These are phyloP conservation scores for Nomia melanderi DNA, from an alignment of 1,140 invertebrate genomes.

Conservation along the genomic window DNA sequence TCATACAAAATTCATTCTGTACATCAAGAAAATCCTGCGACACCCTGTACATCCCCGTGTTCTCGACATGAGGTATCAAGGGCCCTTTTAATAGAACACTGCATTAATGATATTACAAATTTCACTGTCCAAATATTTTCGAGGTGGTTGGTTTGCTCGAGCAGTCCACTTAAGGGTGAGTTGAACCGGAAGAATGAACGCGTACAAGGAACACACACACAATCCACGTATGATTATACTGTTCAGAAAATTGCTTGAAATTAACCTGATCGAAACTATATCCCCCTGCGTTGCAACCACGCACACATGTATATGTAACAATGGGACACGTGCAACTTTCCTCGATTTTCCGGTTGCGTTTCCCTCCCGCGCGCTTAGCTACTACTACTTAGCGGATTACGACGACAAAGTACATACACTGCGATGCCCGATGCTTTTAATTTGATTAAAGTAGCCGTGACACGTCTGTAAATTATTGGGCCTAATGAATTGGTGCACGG, in stretches of 20 bases:
- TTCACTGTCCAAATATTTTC: neutral
- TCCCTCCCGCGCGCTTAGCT: neutral
- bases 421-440: conserved; percentile 51
- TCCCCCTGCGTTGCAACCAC: too few relatives aligned
- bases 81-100: neutral
- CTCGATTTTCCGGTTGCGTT: neutral
- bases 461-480: conserved; percentile 30
- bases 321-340: neutral
- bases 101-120: neutral
- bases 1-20: too few relatives aligned
- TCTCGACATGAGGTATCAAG: neutral
- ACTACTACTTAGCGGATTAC: conserved; percentile 50
- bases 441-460: conserved; percentile 52
- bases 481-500: conserved; percentile 46
- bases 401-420: conserved; percentile 4
- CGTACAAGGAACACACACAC: neutral
- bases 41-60: neutral
- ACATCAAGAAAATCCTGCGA: too few relatives aligned
- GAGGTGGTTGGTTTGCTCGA: neutral
- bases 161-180: neutral
- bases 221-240: neutral
- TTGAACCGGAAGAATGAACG: too few relatives aligned
- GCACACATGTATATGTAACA: neutral
- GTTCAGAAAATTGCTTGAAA: neutral
- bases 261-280: neutral